Base-by-base conservation (phyloP, 2,797 vertebrate genomes). In the Sebastes oblongus region DNA sequence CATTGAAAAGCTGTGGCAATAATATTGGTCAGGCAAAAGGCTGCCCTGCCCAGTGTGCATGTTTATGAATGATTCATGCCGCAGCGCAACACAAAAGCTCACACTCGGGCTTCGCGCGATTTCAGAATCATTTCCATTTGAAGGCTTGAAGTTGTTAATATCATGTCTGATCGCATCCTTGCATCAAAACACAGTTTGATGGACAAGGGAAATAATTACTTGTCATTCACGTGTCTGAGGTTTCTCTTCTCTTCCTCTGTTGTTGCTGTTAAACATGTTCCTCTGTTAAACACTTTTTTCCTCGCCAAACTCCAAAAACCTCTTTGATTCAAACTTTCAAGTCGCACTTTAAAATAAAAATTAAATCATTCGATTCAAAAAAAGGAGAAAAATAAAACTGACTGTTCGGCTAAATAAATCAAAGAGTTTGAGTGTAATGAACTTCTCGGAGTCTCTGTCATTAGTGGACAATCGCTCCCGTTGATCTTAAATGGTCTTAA, bases 141-240 rank as follows among this genome's bases (percentile, higher is more conserved):
- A 91, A 90, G 92, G 93, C 93, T 93, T 84, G 89, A 92, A 94
- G 94, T 95, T 94, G 94, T 94, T 95, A 92, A 91, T 94, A 94
- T 96, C 94, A 94, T 93, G 93, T 95, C 82, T 94, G 93, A 94
- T 94, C 91, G 93, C 93, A 94, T 94, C 92, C 94, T 87, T 65
- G 94, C 94, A 93, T 95, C 95, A 95, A 96, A 95, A 95, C 93
- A 95, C 80, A 70, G 88, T 90, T 93, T 96, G 96, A 96, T 86
- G 92, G 96, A 96, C 95, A 95, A 91, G 93, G 87, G 92, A 93
- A 95, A 95, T 96, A 96, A 96, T 96, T 95, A 95, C 94, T 94
- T 96, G 95, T 96, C 95, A 96, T 92, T 96, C 94, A 94, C 36
- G 86, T 91, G 93, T 94, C 93, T 83, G 91, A 93, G 90, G 87